These are phyloP conservation scores for Syngnathus scovelli DNA, from an alignment of 2,113 vertebrate species.

Conservation along the genomic window DNA sequence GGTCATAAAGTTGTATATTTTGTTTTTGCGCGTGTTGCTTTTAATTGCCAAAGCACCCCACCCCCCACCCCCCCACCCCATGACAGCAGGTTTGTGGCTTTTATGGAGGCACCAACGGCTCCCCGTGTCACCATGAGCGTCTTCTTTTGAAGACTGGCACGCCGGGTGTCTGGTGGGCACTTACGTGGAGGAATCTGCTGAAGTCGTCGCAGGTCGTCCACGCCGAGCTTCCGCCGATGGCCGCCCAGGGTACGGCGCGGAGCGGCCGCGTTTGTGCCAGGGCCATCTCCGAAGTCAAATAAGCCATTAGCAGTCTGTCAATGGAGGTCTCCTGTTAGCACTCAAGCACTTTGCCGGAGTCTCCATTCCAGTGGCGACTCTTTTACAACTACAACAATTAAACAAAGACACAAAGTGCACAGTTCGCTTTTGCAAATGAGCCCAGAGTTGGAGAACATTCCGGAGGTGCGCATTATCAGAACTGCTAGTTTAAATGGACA, in stretches of 20 bases:
- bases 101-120: slow-evolving; percentile 56
- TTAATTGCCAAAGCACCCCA: slow-evolving; percentile 43
- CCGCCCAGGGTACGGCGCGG: slow-evolving; percentile 57
- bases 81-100: slow-evolving; percentile 22
- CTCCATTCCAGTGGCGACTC: slow-evolving; percentile 52
- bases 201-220: slow-evolving; percentile 66
- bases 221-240: slow-evolving; percentile 66
- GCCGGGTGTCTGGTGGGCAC: slow-evolving; percentile 56
- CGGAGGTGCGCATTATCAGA: neutral
- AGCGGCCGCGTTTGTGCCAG: slow-evolving; percentile 62
- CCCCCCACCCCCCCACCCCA: neutral
- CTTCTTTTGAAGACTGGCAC: slow-evolving; percentile 57
- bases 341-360: slow-evolving; percentile 63
- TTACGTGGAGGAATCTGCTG: slow-evolving; percentile 63
- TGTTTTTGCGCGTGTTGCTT: slow-evolving; percentile 42
- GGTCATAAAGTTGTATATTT: slow-evolving; percentile 42
- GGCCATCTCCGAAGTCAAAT: slow-evolving; percentile 69
- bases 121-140: slow-evolving; percentile 49
- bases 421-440: neutral
- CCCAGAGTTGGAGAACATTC: neutral
- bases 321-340: slow-evolving; percentile 66
- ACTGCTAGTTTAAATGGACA: neutral
- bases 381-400: slow-evolving; percentile 54
- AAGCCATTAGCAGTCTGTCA: slow-evolving; percentile 73
- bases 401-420: slow-evolving; percentile 11